Evolutionary conservation across 37 sponge, comb jelly and placozoan genomes (phyloP).

Genomic region (Crambe crambe): DNA sequence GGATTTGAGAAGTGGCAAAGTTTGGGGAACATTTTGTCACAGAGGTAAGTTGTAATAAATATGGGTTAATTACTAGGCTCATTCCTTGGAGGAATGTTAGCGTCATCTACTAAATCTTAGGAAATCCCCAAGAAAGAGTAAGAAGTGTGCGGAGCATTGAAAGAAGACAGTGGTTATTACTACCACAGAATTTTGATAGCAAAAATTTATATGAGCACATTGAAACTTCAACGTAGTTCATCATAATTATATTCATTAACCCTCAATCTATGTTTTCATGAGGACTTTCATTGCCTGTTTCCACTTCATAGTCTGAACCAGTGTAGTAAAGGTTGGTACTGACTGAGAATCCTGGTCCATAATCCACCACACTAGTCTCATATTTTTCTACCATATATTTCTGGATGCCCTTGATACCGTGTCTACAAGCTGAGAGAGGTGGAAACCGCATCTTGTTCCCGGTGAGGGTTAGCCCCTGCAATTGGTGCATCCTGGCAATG

Average conservation of each 20-base stretch:
- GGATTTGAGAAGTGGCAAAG: slow-evolving; percentile 10
- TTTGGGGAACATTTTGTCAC: slow-evolving; percentile 1
- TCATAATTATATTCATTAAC: background rate
- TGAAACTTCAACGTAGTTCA: too few relatives aligned
- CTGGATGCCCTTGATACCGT: slow-evolving; percentile 21
- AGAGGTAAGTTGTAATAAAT: background rate
- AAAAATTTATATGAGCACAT: background rate
- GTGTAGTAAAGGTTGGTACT: slow-evolving; percentile 15
- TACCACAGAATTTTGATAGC: slow-evolving; percentile 3
- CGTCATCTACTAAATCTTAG: background rate
- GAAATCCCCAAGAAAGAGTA: background rate
- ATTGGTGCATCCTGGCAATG: background rate
- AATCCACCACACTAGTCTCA: background rate
- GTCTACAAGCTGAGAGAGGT: slow-evolving; percentile 48
- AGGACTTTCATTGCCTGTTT: background rate
- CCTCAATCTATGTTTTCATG: background rate
- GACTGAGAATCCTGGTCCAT: background rate
- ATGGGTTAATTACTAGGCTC: background rate
- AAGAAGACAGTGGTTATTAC: background rate
- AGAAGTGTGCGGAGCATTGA: slow-evolving; percentile 8
- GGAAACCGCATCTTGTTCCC: slow-evolving; percentile 57
- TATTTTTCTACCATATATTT: slow-evolving; percentile 6
- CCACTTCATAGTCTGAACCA: slow-evolving; percentile 3
- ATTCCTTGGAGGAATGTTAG: background rate
- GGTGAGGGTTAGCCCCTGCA: slow-evolving; percentile 48